phyloP scores from a whole-genome alignment of 2,113 vertebrate genomes.

The Ophiodon elongatus region DNA sequence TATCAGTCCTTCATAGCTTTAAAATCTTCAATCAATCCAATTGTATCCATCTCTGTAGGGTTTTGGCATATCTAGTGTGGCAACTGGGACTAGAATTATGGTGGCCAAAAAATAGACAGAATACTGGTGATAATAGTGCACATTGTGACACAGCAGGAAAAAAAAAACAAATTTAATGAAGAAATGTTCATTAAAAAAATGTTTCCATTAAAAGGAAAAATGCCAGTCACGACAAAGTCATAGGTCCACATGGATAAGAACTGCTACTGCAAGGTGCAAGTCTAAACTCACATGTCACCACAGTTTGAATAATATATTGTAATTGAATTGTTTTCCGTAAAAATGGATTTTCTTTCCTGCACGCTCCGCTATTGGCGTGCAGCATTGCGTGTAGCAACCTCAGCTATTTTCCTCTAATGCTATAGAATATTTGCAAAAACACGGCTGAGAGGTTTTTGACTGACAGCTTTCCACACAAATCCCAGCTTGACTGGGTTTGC shows the following conservation, averaged over 20 bases:
- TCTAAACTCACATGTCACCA: not conserved
- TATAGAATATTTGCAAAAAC: constrained; percentile 56
- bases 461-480: constrained; percentile 73
- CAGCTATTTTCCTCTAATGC: constrained; percentile 31
- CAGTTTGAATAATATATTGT: not conserved
- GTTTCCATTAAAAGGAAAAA: constrained; percentile 1
- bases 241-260: not conserved
- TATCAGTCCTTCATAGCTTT: constrained; percentile 67
- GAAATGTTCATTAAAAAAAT: not conserved
- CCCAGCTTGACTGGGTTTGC: constrained; percentile 65
- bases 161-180: not conserved
- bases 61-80: constrained; percentile 32
- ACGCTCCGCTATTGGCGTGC: not conserved
- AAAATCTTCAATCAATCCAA: constrained; percentile 31
- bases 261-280: not conserved
- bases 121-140: not conserved
- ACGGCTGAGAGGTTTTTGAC: constrained; percentile 52
- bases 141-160: not conserved
- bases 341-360: not conserved
- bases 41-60: constrained; percentile 33
- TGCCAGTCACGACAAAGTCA: not conserved
- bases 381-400: constrained; percentile 4
- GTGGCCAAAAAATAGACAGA: not conserved
- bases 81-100: constrained; percentile 11
- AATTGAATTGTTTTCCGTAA: constrained; percentile 1